phyloP scores from a whole-genome alignment of 2,888 invertebrate species.

The Xylota sylvarum region DNA sequence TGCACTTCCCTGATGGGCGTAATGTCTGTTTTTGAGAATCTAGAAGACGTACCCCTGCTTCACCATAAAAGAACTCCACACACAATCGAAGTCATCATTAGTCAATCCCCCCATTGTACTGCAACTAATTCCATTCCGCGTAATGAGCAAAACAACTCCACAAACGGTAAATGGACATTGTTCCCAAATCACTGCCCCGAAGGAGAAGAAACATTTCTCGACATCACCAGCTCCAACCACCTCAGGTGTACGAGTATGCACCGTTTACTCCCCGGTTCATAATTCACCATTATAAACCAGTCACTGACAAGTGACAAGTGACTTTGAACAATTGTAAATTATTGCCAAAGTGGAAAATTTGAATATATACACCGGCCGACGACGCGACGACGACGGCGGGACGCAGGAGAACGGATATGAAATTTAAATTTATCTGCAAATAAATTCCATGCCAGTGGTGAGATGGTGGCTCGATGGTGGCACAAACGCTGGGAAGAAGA shows the following conservation, averaged over 20 bases:
- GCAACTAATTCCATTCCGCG: background rate
- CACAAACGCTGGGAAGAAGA: slow-evolving; percentile 32
- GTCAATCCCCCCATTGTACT: background rate
- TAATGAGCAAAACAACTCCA: slow-evolving; percentile 14
- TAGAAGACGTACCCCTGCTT: too few species aligned
- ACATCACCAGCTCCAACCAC: background rate
- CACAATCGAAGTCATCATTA: background rate
- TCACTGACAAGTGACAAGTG: slow-evolving; percentile 76
- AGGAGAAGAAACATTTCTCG: background rate
- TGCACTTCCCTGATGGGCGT: too few species aligned
- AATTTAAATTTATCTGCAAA: slow-evolving; percentile 74
- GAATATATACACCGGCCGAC: slow-evolving; percentile 40
- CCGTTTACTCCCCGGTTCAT: slow-evolving; percentile 66
- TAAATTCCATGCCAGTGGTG: slow-evolving; percentile 64
- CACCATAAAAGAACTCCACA: too few species aligned
- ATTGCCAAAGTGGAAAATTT: slow-evolving; percentile 69
- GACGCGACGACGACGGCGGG: background rate
- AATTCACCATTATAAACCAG: slow-evolving; percentile 76
- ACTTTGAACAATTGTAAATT: slow-evolving; percentile 76
- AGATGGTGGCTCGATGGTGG: background rate
- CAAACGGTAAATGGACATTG: slow-evolving; percentile 27
- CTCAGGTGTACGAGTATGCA: slow-evolving; percentile 42
- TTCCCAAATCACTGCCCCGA: slow-evolving; percentile 30
- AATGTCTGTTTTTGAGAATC: too few species aligned
- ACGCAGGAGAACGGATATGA: slow-evolving; percentile 61